phyloP scores from a whole-genome alignment of 2,888 invertebrate species.

The Euproctis similis region DNA sequence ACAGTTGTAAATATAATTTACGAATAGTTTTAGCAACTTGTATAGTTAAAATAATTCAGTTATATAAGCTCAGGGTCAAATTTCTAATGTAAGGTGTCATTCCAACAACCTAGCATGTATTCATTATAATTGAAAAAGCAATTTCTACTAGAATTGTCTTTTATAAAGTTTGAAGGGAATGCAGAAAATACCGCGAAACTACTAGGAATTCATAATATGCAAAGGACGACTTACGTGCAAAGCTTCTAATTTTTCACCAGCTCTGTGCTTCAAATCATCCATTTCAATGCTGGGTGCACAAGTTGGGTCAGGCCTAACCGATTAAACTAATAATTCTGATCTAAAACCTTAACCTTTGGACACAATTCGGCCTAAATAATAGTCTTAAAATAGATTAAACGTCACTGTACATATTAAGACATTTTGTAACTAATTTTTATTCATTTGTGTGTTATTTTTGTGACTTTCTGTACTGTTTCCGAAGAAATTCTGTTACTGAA shows the following conservation, averaged over 20 bases:
- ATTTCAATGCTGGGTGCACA: conserved; percentile 45
- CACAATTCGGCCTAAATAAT: conserved; percentile 58
- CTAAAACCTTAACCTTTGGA: conserved; percentile 70
- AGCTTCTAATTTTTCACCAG: conserved; percentile 66
- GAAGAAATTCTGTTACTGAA: conserved; percentile 18
- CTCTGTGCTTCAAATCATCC: conserved; percentile 64
- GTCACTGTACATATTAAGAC: conserved; percentile 33
- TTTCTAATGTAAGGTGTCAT: conserved; percentile 30
- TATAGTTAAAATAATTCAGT: no score
- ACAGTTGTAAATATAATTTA: no score
- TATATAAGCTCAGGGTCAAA: conserved; percentile 53
- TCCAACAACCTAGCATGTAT: conserved; percentile 30
- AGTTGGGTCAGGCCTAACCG: conserved; percentile 40
- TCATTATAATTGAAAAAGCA: no score
- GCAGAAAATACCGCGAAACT: no score
- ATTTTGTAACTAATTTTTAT: no score
- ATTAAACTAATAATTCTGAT: conserved; percentile 47
- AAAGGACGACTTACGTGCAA: conserved; percentile 57
- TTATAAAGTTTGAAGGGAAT: no score
- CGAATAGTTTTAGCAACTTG: no score
- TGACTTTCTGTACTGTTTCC: conserved; percentile 14
- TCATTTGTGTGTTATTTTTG: no score
- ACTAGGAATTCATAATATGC: conserved; percentile 36
- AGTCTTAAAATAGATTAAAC: conserved; percentile 62
- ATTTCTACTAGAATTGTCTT: no score